A percentile compares a stretch with the other conserved stretches of the same genome.
Conservation (phyloP, 2,113 vertebrate genomes). For the Himantopus leucocephalus region DNA sequence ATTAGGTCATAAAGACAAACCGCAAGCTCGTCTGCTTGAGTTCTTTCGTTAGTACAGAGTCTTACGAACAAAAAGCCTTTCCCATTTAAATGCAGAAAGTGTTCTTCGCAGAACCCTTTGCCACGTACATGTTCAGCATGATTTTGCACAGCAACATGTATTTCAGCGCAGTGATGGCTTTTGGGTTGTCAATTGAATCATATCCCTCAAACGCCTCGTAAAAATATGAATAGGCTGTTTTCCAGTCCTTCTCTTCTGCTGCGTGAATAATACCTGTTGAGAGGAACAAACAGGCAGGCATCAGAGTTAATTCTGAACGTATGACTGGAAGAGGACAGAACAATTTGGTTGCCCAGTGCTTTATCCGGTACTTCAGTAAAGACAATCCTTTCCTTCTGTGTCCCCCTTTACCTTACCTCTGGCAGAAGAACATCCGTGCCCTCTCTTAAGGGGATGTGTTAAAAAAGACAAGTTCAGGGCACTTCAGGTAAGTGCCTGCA, state of each 20-base stretch:
- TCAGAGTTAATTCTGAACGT: neutral
- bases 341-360: neutral
- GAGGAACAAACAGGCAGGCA: neutral
- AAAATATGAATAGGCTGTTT: slow-evolving; percentile 98
- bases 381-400: neutral
- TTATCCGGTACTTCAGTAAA: neutral
- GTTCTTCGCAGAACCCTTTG: neutral
- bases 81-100: neutral
- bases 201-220: slow-evolving; percentile 98
- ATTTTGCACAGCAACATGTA: slow-evolving; percentile 99
- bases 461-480: neutral
- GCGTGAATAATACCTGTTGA: slow-evolving; percentile 94
- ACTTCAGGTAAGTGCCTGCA: neutral
- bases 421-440: neutral
- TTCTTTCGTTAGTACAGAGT: neutral
- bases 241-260: slow-evolving; percentile 99
- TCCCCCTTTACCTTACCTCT: neutral
- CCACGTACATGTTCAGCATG: slow-evolving; percentile 92
- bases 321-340: neutral
- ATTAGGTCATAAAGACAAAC: neutral
- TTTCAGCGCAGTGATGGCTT: slow-evolving; percentile 95
- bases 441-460: neutral
- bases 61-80: neutral
- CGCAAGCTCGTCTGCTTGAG: neutral
- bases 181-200: slow-evolving; percentile 93